A percentile compares a stretch with the other conserved stretches of the same genome.
phyloP scores from a whole-genome alignment of 2,888 invertebrate genomes.

The Oegoconia quadripuncta region DNA sequence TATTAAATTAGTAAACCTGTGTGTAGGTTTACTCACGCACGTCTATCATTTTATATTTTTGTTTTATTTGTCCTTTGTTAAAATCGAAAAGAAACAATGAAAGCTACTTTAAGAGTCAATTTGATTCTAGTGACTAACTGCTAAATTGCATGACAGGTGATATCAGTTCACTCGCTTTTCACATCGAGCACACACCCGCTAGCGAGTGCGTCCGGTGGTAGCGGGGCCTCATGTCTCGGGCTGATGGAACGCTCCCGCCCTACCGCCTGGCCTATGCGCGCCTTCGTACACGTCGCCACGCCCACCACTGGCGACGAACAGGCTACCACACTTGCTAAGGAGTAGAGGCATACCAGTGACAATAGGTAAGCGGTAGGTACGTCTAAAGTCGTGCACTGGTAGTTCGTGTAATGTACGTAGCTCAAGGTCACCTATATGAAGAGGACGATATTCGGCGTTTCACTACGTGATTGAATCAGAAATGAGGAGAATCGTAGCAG shows the following conservation, averaged over 20 bases:
- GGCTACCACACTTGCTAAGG: slow-evolving; percentile 48
- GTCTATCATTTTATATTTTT: too few relatives aligned
- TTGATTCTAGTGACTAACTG: background rate
- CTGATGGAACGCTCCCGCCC: slow-evolving; percentile 42
- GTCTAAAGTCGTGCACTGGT: too few relatives aligned
- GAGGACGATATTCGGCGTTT: too few relatives aligned
- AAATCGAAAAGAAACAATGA: background rate
- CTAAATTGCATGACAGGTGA: slow-evolving; percentile 36
- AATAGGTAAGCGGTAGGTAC: background rate
- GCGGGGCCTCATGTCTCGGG: slow-evolving; percentile 48
- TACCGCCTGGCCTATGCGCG: slow-evolving; percentile 49
- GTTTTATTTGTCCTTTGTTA: background rate
- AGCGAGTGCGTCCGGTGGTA: slow-evolving; percentile 31
- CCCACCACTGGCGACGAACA: slow-evolving; percentile 40
- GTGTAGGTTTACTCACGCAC: too few relatives aligned
- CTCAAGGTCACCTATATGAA: too few relatives aligned
- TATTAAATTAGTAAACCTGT: background rate
- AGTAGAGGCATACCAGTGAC: slow-evolving; percentile 18
- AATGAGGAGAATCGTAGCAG: too few relatives aligned
- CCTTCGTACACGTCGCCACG: slow-evolving; percentile 53
- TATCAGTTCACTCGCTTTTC: slow-evolving; percentile 62
- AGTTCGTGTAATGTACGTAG: too few relatives aligned
- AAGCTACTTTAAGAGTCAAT: background rate
- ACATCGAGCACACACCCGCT: slow-evolving; percentile 38
- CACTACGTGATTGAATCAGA: too few relatives aligned